Evolutionary conservation across 2,888 invertebrate genomes (phyloP), one percentile per base, ranked within the genome.

Genomic region (Suillia variegata): DNA sequence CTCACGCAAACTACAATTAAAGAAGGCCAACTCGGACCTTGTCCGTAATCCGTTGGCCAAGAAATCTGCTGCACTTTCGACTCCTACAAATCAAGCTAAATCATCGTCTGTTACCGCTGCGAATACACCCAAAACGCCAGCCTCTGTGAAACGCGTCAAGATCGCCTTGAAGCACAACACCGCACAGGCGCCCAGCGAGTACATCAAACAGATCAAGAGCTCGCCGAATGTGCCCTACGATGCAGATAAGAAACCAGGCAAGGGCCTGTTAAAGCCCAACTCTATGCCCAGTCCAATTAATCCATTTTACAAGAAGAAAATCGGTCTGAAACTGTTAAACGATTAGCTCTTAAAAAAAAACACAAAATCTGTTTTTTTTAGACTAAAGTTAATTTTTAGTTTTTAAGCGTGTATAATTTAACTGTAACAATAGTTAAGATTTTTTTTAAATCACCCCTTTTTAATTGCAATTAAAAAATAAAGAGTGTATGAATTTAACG

Each of bases 201-300:
- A 93, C 68, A 85, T 88, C 17, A 85, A 85, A 31, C 89, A 90
- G 70, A 84, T 94, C 0, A 82, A 85, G 49, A 85, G 86, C 54
- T 91, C 91, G 42, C 93, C 93, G 0, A 87, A 85, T 6, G 87
- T 92, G 64, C 93, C 93, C 0, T 93, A 85, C 65, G 92, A 93
- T 74, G 86, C 90, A 0, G 84, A 84, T 17, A 88, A 86, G 57
- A 86, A 85, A 68, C 94, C 94, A 0, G 75, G 76, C 0, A 89
- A 89, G 67, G 89, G 93, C 0, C 86, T 91, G n/a, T 78, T 93
- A 2, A 93, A 93, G 73, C 85, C 87, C 0, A 85, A 85, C 51
- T 85, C 86, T 0, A 83, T 87, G 1, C 86, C 88, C 0, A 89
- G 89, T 1, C 92, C 91, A 0, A 88, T 92, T 1, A 90, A 92